Conservation (phyloP, 2,113 vertebrate genomes). For the Columba livia region DNA sequence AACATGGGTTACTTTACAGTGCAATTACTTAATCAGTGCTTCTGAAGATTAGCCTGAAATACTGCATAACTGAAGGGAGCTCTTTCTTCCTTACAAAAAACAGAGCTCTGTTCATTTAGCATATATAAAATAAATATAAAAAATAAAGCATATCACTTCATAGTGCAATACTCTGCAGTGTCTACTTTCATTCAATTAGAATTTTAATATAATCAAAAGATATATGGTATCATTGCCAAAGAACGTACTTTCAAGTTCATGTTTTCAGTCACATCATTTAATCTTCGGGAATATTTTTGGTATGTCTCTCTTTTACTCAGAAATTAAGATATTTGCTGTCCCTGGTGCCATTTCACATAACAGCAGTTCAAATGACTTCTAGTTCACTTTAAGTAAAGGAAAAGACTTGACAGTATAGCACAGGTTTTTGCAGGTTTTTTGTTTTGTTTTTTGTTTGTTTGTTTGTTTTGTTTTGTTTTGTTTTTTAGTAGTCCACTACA, state of each 20-base stretch:
- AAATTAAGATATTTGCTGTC: background rate
- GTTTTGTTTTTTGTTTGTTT: too few relatives aligned
- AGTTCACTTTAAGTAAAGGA: background rate
- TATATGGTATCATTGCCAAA: background rate
- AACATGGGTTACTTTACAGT: slow-evolving; percentile 18
- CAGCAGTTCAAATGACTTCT: background rate
- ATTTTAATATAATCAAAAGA: background rate
- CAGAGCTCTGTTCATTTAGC: background rate
- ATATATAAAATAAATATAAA: background rate
- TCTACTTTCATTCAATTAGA: background rate
- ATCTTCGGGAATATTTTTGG: background rate
- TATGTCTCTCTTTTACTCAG: background rate
- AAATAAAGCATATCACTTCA: background rate
- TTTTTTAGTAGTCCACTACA: background rate
- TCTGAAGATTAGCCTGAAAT: slow-evolving; percentile 39
- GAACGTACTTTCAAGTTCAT: background rate
- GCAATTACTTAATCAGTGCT: slow-evolving; percentile 55
- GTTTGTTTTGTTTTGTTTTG: background rate
- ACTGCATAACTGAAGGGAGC: background rate
- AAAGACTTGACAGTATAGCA: background rate
- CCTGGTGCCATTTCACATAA: background rate
- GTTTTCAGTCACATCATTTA: background rate
- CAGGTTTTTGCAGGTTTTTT: too few relatives aligned
- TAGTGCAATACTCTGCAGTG: background rate
- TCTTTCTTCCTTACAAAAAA: background rate